Evolutionary conservation across 2,888 invertebrate species (phyloP).

Genomic region (Nomada goodeniana): DNA sequence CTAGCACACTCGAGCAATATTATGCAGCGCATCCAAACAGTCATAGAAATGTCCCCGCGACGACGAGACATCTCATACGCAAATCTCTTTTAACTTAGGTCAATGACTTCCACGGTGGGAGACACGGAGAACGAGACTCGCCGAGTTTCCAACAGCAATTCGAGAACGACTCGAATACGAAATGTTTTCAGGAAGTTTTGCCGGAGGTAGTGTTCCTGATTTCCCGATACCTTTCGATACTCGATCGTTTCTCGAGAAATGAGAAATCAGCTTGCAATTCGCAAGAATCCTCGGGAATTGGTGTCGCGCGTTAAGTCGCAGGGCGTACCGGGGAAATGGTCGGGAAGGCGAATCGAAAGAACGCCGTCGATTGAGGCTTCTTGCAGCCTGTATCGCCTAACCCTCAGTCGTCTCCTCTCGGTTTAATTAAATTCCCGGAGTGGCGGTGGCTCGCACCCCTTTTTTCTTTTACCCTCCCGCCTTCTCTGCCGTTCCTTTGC

Average conservation of each 20-base stretch:
- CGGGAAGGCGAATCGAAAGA: constrained; percentile 69
- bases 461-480: constrained; percentile 1
- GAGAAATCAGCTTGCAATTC: too few species aligned
- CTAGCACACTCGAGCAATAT: background rate
- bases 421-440: constrained; percentile 82
- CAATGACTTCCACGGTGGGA: background rate
- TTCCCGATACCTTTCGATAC: too few species aligned
- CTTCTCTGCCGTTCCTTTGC: background rate
- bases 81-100: background rate
- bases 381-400: constrained; percentile 76
- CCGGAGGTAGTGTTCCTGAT: background rate
- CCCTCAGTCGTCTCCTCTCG: constrained; percentile 62
- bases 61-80: background rate
- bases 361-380: constrained; percentile 71
- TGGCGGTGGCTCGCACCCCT: constrained; percentile 63
- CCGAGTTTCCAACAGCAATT: constrained; percentile 5
- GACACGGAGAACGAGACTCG: background rate
- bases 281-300: background rate
- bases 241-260: too few species aligned
- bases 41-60: background rate
- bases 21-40: background rate
- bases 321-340: constrained; percentile 64
- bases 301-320: constrained; percentile 15
- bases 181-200: constrained; percentile 22
- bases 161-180: constrained; percentile 32